These are phyloP conservation scores for Halocynthia aurantium DNA, from an alignment of 23 tunicate species.

Conservation along the genomic window DNA sequence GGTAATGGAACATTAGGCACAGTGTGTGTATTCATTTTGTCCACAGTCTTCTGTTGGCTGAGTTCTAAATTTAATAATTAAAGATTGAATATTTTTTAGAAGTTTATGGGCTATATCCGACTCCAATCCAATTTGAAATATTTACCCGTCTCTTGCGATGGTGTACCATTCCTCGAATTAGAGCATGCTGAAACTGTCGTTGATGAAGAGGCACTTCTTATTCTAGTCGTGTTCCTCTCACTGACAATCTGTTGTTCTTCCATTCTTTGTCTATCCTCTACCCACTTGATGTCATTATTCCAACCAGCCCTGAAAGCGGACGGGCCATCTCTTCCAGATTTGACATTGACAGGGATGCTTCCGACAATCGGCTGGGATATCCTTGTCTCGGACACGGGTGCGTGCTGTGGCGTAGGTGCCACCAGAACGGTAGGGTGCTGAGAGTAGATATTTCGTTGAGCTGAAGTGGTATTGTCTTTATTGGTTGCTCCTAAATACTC, in stretches of 20 bases:
- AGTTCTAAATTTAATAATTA: no score
- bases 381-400: slow-evolving; percentile 3
- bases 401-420: slow-evolving; percentile 26
- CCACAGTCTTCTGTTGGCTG: background rate
- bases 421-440: slow-evolving; percentile 1
- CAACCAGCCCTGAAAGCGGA: slow-evolving; percentile 21
- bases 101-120: no score
- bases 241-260: background rate
- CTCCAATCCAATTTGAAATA: no score
- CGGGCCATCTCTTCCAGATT: slow-evolving; percentile 8
- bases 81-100: no score
- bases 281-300: background rate
- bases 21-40: background rate
- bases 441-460: no score
- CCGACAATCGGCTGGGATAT: slow-evolving; percentile 8
- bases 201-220: slow-evolving; percentile 12
- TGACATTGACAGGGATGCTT: background rate
- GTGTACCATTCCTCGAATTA: slow-evolving; percentile 21
- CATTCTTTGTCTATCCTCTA: slow-evolving; percentile 1
- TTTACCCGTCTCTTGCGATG: slow-evolving; percentile 1
- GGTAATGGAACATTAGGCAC: background rate
- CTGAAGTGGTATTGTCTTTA: no score
- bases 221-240: background rate
- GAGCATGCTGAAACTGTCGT: slow-evolving; percentile 20
- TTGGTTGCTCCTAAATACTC: background rate